Conservation (phyloP, 2,888 invertebrate species). For the Julus scandinavius region DNA sequence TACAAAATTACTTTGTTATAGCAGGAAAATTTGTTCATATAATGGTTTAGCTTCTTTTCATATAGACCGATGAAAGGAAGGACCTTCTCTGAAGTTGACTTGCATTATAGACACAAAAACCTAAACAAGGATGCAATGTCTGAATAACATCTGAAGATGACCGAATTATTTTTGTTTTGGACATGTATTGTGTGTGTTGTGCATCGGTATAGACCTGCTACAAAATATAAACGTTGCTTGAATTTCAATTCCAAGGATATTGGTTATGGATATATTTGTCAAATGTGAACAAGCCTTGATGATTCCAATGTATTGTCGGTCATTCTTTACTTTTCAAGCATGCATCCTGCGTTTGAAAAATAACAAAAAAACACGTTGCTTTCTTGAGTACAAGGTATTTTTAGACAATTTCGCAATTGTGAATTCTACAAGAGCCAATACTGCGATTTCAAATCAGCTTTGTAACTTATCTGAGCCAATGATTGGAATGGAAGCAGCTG, state of each 20-base stretch:
- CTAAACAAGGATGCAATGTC: neutral
- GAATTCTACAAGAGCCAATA: neutral
- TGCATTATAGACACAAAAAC: neutral
- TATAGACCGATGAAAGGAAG: neutral
- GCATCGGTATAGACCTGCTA: neutral
- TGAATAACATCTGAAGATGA: neutral
- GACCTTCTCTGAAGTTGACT: neutral
- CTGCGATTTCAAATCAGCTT: neutral
- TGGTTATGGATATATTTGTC: neutral
- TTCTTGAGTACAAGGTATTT: neutral
- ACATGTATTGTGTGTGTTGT: neutral
- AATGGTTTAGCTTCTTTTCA: neutral
- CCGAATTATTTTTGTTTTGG: neutral
- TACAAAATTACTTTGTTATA: no score
- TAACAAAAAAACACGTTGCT: neutral
- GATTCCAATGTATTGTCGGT: neutral
- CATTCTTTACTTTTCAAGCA: neutral
- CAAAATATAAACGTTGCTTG: neutral
- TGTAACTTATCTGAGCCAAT: neutral
- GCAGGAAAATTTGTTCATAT: neutral
- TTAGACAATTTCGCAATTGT: neutral
- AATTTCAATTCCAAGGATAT: neutral
- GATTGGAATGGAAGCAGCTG: neutral
- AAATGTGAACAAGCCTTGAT: neutral
- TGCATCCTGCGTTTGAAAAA: constrained; percentile 6